phyloP scores from a whole-genome alignment of 2,797 vertebrate genomes.

The Hirundo rustica region DNA sequence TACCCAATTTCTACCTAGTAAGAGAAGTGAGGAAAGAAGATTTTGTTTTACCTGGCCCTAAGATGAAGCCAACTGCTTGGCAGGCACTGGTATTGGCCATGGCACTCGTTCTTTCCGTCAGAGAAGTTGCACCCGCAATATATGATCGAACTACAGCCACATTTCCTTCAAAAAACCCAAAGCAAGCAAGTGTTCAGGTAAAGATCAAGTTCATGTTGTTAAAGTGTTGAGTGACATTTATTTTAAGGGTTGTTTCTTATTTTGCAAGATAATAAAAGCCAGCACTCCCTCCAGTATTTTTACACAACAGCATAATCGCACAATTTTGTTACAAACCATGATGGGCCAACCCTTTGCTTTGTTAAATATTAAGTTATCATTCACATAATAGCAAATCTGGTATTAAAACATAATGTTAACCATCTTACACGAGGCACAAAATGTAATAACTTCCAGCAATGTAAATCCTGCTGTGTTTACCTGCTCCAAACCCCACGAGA shows the following conservation, averaged over 20 bases:
- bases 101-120: slow-evolving; percentile 88
- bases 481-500: slow-evolving; percentile 94
- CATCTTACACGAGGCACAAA: background rate
- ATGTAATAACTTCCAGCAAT: background rate
- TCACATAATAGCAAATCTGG: background rate
- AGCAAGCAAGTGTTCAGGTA: background rate
- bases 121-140: slow-evolving; percentile 91
- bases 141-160: slow-evolving; percentile 93
- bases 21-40: background rate
- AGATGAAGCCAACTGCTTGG: slow-evolving; percentile 94
- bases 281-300: background rate
- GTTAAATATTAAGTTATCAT: background rate
- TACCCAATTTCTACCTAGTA: background rate
- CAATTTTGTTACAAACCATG: background rate
- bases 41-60: slow-evolving; percentile 87
- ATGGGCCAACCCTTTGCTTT: background rate
- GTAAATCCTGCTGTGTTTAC: slow-evolving; percentile 80
- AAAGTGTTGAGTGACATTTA: background rate
- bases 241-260: background rate
- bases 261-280: background rate
- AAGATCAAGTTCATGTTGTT: background rate
- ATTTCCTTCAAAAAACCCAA: slow-evolving; percentile 80
- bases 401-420: background rate
- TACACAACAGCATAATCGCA: background rate
- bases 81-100: slow-evolving; percentile 97